Conservation (phyloP, 1,140 invertebrate species). For the Drosophila pruinosa region DNA sequence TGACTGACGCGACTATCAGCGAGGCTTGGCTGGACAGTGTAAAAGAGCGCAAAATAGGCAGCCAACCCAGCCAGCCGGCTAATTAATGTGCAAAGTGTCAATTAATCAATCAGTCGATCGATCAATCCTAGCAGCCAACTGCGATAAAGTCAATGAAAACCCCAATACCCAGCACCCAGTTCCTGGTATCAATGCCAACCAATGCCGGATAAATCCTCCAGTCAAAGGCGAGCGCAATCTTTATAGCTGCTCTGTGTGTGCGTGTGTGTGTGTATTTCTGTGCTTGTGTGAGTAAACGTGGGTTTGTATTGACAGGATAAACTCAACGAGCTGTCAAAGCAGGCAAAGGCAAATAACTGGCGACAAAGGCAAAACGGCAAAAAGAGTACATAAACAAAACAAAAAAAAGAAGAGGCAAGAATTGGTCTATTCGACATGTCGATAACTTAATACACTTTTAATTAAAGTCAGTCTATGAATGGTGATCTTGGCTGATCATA, state of each 20-base stretch:
- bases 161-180: too few species aligned
- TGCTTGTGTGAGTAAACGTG: constrained; percentile 7
- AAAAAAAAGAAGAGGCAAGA: neutral
- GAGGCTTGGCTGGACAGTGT: neutral
- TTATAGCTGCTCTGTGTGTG: neutral
- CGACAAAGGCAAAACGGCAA: constrained; percentile 54
- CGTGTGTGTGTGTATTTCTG: constrained; percentile 8
- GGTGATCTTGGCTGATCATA: too few species aligned
- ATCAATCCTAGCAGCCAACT: constrained; percentile 59
- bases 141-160: constrained; percentile 38
- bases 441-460: neutral
- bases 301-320: constrained; percentile 71
- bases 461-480: too few species aligned
- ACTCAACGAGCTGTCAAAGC: constrained; percentile 71
- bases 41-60: neutral
- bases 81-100: constrained; percentile 80
- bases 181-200: too few species aligned
- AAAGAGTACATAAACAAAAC: constrained; percentile 49
- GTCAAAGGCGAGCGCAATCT: constrained; percentile 26
- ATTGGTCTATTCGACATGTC: neutral
- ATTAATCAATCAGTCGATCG: constrained; percentile 76
- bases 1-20: constrained; percentile 11
- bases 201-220: constrained; percentile 35
- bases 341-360: constrained; percentile 64
- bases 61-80: constrained; percentile 35